Percentiles rank a stretch among this genome's conserved stretches.
phyloP scores from a whole-genome alignment of 2,797 vertebrate genomes.

The Sorex maritimensis region DNA sequence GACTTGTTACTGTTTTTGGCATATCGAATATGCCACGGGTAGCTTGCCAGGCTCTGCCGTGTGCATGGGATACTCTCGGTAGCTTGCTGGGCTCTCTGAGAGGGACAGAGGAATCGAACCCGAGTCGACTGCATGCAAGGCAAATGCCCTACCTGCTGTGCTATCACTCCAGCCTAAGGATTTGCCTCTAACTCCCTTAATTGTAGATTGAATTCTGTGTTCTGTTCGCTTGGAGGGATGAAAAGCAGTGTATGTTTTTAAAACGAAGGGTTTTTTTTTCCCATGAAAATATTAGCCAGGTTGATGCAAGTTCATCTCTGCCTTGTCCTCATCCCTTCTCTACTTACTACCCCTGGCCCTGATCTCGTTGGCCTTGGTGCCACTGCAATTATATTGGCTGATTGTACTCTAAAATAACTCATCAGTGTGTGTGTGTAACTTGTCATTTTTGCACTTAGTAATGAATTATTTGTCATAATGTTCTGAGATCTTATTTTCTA shows the following conservation, averaged over 20 bases:
- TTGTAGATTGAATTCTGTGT: neutral
- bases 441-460: neutral
- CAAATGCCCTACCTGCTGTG: no score
- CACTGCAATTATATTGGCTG: neutral
- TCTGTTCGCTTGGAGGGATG: conserved; percentile 12
- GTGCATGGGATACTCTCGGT: no score
- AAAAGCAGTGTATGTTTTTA: neutral
- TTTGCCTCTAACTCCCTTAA: neutral
- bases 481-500: conserved; percentile 31
- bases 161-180: neutral
- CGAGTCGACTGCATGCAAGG: no score
- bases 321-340: neutral
- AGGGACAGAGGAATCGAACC: no score
- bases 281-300: neutral
- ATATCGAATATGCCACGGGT: no score
- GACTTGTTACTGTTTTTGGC: no score
- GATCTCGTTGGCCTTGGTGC: neutral
- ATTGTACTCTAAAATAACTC: conserved; percentile 41
- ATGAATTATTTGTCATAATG: neutral
- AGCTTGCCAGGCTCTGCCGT: no score
- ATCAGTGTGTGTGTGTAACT: no score
- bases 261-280: conserved; percentile 8
- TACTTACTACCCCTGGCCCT: accelerated
- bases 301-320: conserved; percentile 3
- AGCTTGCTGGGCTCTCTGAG: no score